Evolutionary conservation across 2,113 vertebrate genomes (phyloP), one percentile per base, ranked within the genome.

Genomic region (Ascaphus truei): DNA sequence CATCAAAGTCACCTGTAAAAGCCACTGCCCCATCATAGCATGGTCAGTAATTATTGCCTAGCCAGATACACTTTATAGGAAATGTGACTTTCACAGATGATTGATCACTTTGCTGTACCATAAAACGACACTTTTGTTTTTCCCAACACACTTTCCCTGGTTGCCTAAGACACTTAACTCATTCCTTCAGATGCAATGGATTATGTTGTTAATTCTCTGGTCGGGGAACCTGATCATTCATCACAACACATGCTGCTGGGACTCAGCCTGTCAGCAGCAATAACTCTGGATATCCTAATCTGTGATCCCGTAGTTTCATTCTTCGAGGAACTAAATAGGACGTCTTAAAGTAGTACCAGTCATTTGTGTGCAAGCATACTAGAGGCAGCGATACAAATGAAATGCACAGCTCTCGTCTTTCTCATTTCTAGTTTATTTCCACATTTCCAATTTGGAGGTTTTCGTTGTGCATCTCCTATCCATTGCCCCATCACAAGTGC

Each of bases 11-110:
- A 22, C 18, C 20, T 47, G 18, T 18, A 47, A 20, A 47, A 47
- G 1, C 2, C 23, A 22, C 16, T 47, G 43, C 7, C 43, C 43
- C 6, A 2, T 2, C 36, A 22, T 36, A 23, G 41, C 57, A 27
- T 12, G 57, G 57, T 59, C 36, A 41, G 57, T n/a, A 26, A 59
- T 59, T 15, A 59, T 41, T 59, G 57, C 34, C 41, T 39, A 59
- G 12, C 25, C 57, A 26, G 36, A 15, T 39, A 4, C 15, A 26
- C 57, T 15, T 25, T 39, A 41, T 22, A 25, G 22, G 5, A 30
- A 31, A 55, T 31, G 23, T 31, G 12, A 8, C 27, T 22, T 47
- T 47, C 27, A 31, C 15, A 27, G 34, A 59, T 41, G 12, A 18
- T 22, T 41, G 36, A 31, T 30, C 27, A 18, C 7, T 31, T 55